Evolutionary conservation across 2,113 vertebrate species (phyloP), one percentile per base, ranked within the genome.

Genomic region (Rhabdornis inornatus): DNA sequence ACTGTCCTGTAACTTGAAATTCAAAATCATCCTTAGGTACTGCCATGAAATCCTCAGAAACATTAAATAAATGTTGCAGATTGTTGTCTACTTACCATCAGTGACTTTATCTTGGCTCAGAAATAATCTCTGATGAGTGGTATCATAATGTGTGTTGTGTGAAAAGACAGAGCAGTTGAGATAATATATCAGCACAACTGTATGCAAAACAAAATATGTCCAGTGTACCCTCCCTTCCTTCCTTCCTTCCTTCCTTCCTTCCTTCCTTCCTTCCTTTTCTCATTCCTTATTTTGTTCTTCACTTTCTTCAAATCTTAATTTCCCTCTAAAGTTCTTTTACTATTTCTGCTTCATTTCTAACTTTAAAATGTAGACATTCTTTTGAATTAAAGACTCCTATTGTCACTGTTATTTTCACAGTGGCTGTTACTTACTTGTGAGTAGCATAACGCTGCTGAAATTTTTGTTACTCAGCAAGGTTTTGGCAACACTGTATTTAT

Each of bases 201-300:
- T 57, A 87, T 88, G 66, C 47, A 91, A 94, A 95, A 84, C 28
- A 57, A 74, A 92, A 88, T 92, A 87, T 42, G 23, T 74, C 71
- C 57, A 24, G 25, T 81, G 66, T 68, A 44, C 37, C n/a, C n/a
- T n/a, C n/a, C 3, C 19, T n/a, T 7, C 14, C 16, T 55, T 40
- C 6, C 2, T 13, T 16, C 13, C 6, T 18, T 33, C 35, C 14
- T 15, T 11, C 7, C 7, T 64, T 13, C 13, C 11, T 11, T 35
- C 24, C 13, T 24, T 35, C 14, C 9, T 52, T 42, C 7, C 14
- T 15, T 42, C 6, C 10, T 15, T 27, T 2, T 10, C 22, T 28
- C 8, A 10, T 30, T 37, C 28, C 13, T 22, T 40, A 12, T 5
- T 12, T 21, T 3, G 6, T 30, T 8, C 10, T 22, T 56, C 33